Evolutionary conservation across 1,140 invertebrate genomes (phyloP), one percentile per base, ranked within the genome.

Genomic region (Xylocopa sonorina): DNA sequence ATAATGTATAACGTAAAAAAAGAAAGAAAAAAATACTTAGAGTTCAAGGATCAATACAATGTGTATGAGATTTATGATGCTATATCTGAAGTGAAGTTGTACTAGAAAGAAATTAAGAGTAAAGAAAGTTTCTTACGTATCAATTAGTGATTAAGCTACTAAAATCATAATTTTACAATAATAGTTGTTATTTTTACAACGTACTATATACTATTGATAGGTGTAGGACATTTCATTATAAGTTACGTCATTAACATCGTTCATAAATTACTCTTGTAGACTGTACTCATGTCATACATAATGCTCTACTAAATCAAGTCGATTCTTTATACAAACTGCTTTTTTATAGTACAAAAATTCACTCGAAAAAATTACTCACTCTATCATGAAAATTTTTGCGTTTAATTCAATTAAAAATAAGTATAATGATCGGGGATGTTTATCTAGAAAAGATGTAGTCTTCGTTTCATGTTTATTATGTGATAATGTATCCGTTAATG

Each of bases 111-210:
- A 77, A 57, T 43, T 18, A 67, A 50, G 29, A 24, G 48, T 24
- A 80, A 75, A 74, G 43, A 51, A 86, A 78, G 57, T 86, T 86
- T 74, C 64, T 84, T 53, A 74, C 68, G 53, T 79, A 78, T 63
- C 48, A 72, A 63, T 55, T 63, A 73, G 38, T 63, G 27, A 73
- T 16, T 78, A 73, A 78, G 58, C 48, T 34, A 78, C 43, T 51
- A 21, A 57, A 78, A 72, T 43, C 24, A 75, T 72, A 55, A 63
- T 60, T 78, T 73, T 73, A 73, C n/a, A 48, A 73, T 66, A 29
- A 76, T 62, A 72, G 32, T 58, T 69, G 60, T 78, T 71, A 78
- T 78, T 78, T 78, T 72, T 78, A 78, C 68, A 72, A 27, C n/a
- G n/a, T 48, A 64, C 41, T 38, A 53, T 78, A n/a, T n/a, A n/a